Evolutionary conservation across 2,888 invertebrate genomes (phyloP), one percentile per base, ranked within the genome.

Genomic region (Chloroclysta siterata): DNA sequence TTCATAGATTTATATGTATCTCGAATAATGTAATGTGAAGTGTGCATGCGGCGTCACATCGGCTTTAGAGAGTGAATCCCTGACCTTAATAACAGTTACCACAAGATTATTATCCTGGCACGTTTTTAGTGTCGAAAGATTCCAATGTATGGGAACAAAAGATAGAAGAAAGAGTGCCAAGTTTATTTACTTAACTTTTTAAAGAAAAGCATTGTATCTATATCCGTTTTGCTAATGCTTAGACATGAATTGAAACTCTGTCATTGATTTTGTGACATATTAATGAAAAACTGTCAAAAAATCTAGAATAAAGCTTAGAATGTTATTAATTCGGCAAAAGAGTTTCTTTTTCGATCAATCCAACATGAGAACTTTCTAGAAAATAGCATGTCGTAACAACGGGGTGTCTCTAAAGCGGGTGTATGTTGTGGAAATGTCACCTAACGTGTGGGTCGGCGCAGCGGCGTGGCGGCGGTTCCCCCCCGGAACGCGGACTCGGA

Each of bases 401-500:
- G n/a, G 44, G 46, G 46, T 46, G 17, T n/a, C 36, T 39, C 36
- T 63, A 63, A 64, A 60, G 64, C 54, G 46, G 64, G 60, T 65
- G 22, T 52, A 55, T 14, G 42, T 55, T 55, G 50, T 60, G 63
- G 47, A 54, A 54, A 51, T 29, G 52, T 56, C 29, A 50, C 53
- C 44, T 74, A 72, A 72, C 66, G 69, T 66, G 66, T 70, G 67
- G 67, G 69, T 71, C 66, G 68, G 80, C 78, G 78, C 81, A 88
- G 88, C 82, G 86, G 87, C 77, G 88, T 79, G 78, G 83, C 81
- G 79, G 73, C 81, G 79, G 73, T 74, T 55, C 72, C 76, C 59
- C 78, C 76, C 71, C 82, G 80, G 70, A 76, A 79, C 70, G 94
- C 92, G 74, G 94, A 93, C 76, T 94, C 94, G 78, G 95, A 95